Evolutionary conservation across 2,113 vertebrate species (phyloP).

Genomic region (Albula goreensis): DNA sequence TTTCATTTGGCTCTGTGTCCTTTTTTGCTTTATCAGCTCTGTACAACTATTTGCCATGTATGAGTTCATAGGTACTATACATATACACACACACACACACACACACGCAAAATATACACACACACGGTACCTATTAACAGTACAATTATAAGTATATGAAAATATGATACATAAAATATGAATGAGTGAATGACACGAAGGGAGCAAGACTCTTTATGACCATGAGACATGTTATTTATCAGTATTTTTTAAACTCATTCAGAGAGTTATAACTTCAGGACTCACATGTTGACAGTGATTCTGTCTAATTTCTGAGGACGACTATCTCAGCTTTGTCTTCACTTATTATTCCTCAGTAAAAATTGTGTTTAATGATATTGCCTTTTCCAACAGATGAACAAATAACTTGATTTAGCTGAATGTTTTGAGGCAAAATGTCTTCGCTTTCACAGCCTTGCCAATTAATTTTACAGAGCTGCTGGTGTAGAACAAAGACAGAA

Average conservation of each 20-base stretch:
- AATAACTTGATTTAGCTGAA: not conserved
- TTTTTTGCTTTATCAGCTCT: not conserved
- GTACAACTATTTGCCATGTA: not conserved
- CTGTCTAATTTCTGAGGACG: not conserved
- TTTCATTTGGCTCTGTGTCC: not conserved
- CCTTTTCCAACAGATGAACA: slow-evolving; percentile 1
- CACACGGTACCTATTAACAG: not conserved
- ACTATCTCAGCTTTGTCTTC: not conserved
- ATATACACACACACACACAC: not conserved
- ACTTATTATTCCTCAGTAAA: too few species aligned
- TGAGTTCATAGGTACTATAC: not conserved
- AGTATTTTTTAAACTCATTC: slow-evolving; percentile 1
- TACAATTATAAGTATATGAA: not conserved
- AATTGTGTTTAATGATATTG: not conserved
- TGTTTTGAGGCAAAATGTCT: not conserved
- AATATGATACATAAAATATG: not conserved
- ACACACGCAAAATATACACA: too few species aligned
- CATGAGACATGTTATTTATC: not conserved
- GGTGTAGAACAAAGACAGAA: not conserved
- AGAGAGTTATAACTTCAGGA: not conserved
- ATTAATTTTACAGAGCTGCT: not conserved
- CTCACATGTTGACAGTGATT: not conserved
- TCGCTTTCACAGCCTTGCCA: not conserved
- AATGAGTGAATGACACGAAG: not conserved
- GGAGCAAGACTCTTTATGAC: not conserved